phyloP scores from a whole-genome alignment of 2,888 invertebrate species.

The Malthinus seriepunctatus region DNA sequence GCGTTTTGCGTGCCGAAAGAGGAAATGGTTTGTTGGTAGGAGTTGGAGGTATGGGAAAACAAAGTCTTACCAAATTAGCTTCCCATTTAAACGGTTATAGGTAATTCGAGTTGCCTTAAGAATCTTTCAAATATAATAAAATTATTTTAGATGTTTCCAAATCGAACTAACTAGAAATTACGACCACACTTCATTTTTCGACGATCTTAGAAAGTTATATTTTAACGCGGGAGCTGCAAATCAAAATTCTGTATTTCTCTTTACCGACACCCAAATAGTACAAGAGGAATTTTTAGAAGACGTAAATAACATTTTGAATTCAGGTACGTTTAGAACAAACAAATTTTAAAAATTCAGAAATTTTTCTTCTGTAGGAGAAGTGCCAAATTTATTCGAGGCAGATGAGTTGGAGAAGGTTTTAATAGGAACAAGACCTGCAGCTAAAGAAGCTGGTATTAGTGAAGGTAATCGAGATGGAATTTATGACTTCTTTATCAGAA shows the following conservation, averaged over 20 bases:
- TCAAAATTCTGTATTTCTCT: slow-evolving; percentile 80
- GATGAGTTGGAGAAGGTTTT: slow-evolving; percentile 86
- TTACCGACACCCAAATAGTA: slow-evolving; percentile 89
- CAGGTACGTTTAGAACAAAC: slow-evolving; percentile 58
- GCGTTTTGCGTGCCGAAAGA: slow-evolving; percentile 82
- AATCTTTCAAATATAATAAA: not conserved
- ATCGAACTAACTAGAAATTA: slow-evolving; percentile 86
- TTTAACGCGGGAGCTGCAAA: slow-evolving; percentile 75
- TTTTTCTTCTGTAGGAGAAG: slow-evolving; percentile 65
- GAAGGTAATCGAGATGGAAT: slow-evolving; percentile 76
- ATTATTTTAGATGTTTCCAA: slow-evolving; percentile 71
- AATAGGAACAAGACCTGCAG: slow-evolving; percentile 71
- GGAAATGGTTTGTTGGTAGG: slow-evolving; percentile 89
- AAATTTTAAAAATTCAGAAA: not conserved
- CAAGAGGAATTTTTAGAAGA: slow-evolving; percentile 91
- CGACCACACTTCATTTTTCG: slow-evolving; percentile 81
- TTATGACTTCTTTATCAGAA: slow-evolving; percentile 82
- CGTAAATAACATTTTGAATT: slow-evolving; percentile 89
- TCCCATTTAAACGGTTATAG: slow-evolving; percentile 85
- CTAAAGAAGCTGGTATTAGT: slow-evolving; percentile 69
- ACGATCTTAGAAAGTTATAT: slow-evolving; percentile 81
- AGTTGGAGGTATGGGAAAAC: slow-evolving; percentile 86
- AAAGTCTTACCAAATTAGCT: slow-evolving; percentile 83
- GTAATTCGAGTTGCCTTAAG: slow-evolving; percentile 37
- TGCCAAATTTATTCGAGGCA: slow-evolving; percentile 87